Base-by-base conservation (phyloP, 2,888 invertebrate species). In the Sericinus montela region DNA sequence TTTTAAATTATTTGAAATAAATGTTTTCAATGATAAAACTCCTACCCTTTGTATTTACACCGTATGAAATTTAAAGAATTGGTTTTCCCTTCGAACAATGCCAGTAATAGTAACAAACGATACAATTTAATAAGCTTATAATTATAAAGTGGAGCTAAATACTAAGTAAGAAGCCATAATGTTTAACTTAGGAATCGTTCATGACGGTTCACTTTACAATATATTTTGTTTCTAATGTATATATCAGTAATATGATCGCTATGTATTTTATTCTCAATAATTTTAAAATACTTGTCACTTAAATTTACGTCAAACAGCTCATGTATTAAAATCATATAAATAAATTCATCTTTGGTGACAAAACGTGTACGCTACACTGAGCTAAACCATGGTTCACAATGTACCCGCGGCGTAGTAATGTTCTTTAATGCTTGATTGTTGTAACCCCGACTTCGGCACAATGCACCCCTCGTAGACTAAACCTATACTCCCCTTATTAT, bases 401-500 rank as follows among this genome's bases (percentile, higher is more conserved):
- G 65, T 67, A 67, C 65, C 59, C 60, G 61, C 65, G 67, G 65
- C 68, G 42, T 45, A 52, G 66, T 70, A 69, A 72, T 70, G 79
- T 73, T 73, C 73, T 73, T 72, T 79, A 76, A 70, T 68, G 65
- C 69, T 65, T 65, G 67, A 72, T 72, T 71, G 72, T 71, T 65
- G 62, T 67, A 71, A 72, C 72, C 76, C 76, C 72, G 70, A 63
- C 63, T 65, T 67, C 57, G 59, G 65, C 63, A 67, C 66, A 69
- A 70, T 65, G 57, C 64, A 56, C 67, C 57, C 62, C 58, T 58
- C 52, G 56, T 57, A 41, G 30, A 66, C 71, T 75, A 77, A 77
- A 75, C 83, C 79, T 73, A 38, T 16, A 42, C 74, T 69, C 73
- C 76, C 78, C 84, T 77, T 80, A 84, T 86, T 86, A 83, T 72